Base-by-base conservation (phyloP, 1,140 invertebrate genomes). In the Neodiprion lecontei region DNA sequence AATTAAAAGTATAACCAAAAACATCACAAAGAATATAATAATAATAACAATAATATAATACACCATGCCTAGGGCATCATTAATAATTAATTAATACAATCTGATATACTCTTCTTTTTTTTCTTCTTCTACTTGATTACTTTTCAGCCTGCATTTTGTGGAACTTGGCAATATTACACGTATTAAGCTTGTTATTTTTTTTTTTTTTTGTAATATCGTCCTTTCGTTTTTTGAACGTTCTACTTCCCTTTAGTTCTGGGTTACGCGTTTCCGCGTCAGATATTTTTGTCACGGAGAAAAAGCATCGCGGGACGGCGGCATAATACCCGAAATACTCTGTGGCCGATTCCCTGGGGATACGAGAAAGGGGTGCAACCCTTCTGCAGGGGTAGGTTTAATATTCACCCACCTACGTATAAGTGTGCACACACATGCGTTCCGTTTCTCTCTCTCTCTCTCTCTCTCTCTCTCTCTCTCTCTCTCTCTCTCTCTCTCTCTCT, bases 321-420 rank as follows among this genome's bases (percentile, higher is more conserved):
- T 61, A 12, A 61, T 61, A 12, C 53, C 53, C 11, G n/a, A 61
- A 61, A 61, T 9, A 61, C 53, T 9, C 53, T 61, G 53, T 61
- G 53, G 53, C 53, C 4, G 53, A 14, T 61, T 9, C 73, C 77
- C 76, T 66, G 61, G 68, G 53, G 77, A 83, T 77, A 74, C 74
- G 74, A 77, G 74, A 75, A 75, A 77, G 79, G 75, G 76, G 76
- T 75, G 73, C 77, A 82, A 85, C 82, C 83, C 81, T 77, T 84
- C 76, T 79, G 77, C 5, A 5, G 28, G 80, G 75, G 75, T 75
- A 79, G 75, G 74, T 85, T 83, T 79, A 86, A 84, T 84, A 85
- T 85, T 84, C 83, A 83, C 74, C 79, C 80, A 71, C 77, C 78
- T 76, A 74, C 68, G 70, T 53, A 69, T 70, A 50, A 72, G 80